These are phyloP conservation scores for Melierax canorus DNA, from an alignment of 2,113 vertebrate species.

Conservation along the genomic window DNA sequence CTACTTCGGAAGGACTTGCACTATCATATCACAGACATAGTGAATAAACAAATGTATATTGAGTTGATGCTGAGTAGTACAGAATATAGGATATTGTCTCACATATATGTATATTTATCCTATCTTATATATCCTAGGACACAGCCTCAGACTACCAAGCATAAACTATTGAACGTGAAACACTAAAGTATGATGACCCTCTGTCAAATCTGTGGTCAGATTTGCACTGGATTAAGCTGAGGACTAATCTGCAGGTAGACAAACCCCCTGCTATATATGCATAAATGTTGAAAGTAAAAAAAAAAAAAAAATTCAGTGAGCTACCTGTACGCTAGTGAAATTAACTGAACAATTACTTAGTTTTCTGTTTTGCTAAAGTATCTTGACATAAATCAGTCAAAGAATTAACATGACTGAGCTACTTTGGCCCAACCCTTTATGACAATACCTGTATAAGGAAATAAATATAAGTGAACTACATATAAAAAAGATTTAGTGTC, in stretches of 20 bases:
- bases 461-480: background rate
- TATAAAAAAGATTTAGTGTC: background rate
- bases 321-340: background rate
- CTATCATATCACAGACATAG: background rate
- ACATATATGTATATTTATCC: background rate
- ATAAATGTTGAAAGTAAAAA: background rate
- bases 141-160: background rate
- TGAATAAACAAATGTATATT: background rate
- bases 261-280: background rate
- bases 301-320: no score
- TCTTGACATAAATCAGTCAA: background rate
- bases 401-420: background rate
- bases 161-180: background rate
- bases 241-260: background rate
- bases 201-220: background rate
- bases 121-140: background rate
- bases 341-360: background rate
- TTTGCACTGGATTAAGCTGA: background rate
- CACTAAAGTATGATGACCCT: background rate
- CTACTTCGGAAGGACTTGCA: background rate
- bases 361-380: background rate
- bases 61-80: background rate
- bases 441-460: background rate
- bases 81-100: background rate
- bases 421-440: background rate